Evolutionary conservation across 2,113 vertebrate species (phyloP).

Genomic region (Mobula birostris): DNA sequence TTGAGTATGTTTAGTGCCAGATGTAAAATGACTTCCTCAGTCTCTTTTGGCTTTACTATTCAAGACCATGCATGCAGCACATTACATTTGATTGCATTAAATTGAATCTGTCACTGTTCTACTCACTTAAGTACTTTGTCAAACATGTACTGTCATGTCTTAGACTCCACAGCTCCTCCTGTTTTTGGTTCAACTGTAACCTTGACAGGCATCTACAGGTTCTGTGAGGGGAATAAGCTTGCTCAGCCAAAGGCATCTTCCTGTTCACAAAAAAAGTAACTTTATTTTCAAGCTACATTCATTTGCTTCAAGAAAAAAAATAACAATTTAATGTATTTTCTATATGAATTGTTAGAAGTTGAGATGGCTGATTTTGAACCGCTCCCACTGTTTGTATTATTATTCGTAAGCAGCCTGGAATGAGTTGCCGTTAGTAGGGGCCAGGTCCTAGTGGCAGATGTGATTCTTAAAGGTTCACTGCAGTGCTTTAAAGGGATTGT

Average conservation of each 20-base stretch:
- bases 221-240: background rate
- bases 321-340: background rate
- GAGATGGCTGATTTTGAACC: background rate
- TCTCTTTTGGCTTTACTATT: background rate
- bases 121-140: background rate
- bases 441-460: background rate
- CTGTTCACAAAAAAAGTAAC: background rate
- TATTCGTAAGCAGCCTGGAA: background rate
- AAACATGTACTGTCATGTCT: background rate
- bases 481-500: background rate
- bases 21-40: background rate
- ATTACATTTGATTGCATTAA: background rate
- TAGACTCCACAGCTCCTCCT: background rate
- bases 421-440: background rate
- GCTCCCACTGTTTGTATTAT: background rate
- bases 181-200: background rate
- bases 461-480: background rate
- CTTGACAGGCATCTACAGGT: background rate
- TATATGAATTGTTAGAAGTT: background rate
- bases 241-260: background rate
- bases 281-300: background rate
- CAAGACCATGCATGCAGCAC: background rate
- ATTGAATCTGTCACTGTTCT: background rate
- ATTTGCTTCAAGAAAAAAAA: background rate
- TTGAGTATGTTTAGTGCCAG: background rate